A percentile compares a stretch with the other conserved stretches of the same genome.
phyloP scores from a whole-genome alignment of 2,888 invertebrate species.

The Gisinianus flammeolus region DNA sequence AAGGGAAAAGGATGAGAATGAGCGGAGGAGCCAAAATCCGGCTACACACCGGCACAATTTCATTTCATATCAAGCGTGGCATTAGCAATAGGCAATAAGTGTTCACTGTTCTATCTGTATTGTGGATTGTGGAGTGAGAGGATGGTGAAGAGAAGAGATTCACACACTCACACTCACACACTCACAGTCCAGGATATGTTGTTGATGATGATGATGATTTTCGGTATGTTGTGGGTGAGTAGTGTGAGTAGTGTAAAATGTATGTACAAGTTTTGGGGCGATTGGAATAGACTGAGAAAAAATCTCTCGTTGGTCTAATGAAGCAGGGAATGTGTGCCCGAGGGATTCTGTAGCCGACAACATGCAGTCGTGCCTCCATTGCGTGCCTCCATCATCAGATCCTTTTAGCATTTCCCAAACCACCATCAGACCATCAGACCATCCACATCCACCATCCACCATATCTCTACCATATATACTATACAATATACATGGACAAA shows the following conservation, averaged over 20 bases:
- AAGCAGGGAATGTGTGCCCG: conserved; percentile 58
- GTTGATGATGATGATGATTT: conserved; percentile 21
- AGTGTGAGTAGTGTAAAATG: background rate
- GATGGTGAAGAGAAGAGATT: background rate
- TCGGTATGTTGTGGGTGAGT: conserved; percentile 31
- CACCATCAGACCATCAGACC: conserved; percentile 32
- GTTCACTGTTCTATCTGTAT: background rate
- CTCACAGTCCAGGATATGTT: no score
- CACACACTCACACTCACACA: no score
- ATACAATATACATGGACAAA: background rate
- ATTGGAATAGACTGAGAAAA: conserved; percentile 2
- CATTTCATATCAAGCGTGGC: conserved; percentile 5
- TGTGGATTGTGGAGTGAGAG: background rate
- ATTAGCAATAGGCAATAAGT: background rate
- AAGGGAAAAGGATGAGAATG: no score
- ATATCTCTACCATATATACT: conserved; percentile 26
- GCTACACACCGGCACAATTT: background rate
- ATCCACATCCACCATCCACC: conserved; percentile 35
- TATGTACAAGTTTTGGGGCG: conserved; percentile 31
- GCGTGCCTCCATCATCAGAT: conserved; percentile 55
- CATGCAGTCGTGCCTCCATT: conserved; percentile 57
- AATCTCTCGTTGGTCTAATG: conserved; percentile 57
- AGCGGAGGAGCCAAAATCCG: no score
- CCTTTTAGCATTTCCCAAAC: conserved; percentile 29
- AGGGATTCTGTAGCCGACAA: conserved; percentile 54